Evolutionary conservation across 2,797 vertebrate species (phyloP).

Genomic region (Gambelia wislizenii): DNA sequence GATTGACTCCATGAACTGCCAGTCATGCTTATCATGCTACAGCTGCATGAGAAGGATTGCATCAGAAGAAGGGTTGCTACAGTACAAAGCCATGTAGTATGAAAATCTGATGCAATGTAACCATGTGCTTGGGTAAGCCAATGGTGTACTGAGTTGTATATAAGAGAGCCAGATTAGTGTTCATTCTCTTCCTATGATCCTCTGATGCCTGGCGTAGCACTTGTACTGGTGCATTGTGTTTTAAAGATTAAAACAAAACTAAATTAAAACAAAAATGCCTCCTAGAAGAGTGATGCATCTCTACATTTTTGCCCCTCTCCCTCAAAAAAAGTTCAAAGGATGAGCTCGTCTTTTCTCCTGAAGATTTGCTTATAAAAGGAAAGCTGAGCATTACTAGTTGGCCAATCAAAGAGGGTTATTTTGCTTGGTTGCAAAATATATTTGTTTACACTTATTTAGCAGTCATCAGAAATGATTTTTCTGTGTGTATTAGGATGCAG

Average conservation of each 20-base stretch:
- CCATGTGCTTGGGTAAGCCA: too few relatives aligned
- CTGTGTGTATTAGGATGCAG: background rate
- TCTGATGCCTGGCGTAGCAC: too few relatives aligned
- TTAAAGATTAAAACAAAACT: background rate
- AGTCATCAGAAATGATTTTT: background rate
- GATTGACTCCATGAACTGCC: too few relatives aligned
- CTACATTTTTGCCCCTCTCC: background rate
- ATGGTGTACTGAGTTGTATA: too few relatives aligned
- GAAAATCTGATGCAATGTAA: too few relatives aligned
- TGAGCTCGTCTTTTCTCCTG: background rate
- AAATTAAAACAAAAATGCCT: background rate
- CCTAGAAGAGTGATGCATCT: background rate
- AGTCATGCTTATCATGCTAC: too few relatives aligned
- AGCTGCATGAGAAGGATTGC: too few relatives aligned
- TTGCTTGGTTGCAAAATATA: background rate
- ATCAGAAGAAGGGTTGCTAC: too few relatives aligned
- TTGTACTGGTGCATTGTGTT: background rate
- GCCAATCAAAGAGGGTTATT: background rate
- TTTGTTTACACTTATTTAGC: background rate
- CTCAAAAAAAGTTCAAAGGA: background rate
- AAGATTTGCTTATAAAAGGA: background rate
- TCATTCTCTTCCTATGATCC: too few relatives aligned
- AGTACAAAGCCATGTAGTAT: too few relatives aligned
- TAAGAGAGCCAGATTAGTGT: too few relatives aligned
- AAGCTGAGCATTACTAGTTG: background rate